Conservation (phyloP, 2,797 vertebrate genomes). For the Emys orbicularis region DNA sequence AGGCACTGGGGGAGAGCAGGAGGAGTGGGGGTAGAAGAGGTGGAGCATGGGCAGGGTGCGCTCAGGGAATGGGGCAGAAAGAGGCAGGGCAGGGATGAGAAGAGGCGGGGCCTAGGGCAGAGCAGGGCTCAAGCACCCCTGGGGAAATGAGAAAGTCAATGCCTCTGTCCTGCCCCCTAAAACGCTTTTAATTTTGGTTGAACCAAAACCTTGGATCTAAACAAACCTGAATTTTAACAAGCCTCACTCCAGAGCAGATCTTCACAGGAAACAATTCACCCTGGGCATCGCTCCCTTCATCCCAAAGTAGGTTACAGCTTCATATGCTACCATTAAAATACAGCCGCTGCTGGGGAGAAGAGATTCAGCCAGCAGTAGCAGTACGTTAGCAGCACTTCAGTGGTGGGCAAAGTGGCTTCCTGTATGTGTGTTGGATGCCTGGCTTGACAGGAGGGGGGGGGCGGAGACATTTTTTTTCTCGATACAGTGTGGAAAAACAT, state of each 20-base stretch:
- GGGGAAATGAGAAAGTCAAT: too few species aligned
- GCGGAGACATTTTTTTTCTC: not conserved
- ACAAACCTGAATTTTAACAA: not conserved
- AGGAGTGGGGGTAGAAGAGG: too few species aligned
- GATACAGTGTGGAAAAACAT: not conserved
- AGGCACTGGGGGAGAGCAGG: too few species aligned
- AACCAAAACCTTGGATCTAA: not conserved
- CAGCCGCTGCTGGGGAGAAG: not conserved
- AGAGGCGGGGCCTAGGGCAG: too few species aligned
- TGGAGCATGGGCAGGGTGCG: too few species aligned
- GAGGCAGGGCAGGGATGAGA: too few species aligned
- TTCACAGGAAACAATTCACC: not conserved
- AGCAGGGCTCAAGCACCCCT: too few species aligned
- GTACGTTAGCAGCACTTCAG: not conserved
- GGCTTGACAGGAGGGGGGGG: not conserved
- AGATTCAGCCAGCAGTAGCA: not conserved
- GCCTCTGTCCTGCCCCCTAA: too few species aligned
- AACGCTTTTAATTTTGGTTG: not conserved
- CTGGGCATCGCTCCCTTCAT: not conserved
- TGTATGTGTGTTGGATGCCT: not conserved
- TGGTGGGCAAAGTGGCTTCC: not conserved
- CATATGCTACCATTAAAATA: not conserved
- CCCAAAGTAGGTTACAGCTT: not conserved
- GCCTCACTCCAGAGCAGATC: not conserved
- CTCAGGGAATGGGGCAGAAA: too few species aligned